These are phyloP conservation scores for Trichoplusia ni DNA, from an alignment of 1,140 invertebrate species.

Conservation along the genomic window DNA sequence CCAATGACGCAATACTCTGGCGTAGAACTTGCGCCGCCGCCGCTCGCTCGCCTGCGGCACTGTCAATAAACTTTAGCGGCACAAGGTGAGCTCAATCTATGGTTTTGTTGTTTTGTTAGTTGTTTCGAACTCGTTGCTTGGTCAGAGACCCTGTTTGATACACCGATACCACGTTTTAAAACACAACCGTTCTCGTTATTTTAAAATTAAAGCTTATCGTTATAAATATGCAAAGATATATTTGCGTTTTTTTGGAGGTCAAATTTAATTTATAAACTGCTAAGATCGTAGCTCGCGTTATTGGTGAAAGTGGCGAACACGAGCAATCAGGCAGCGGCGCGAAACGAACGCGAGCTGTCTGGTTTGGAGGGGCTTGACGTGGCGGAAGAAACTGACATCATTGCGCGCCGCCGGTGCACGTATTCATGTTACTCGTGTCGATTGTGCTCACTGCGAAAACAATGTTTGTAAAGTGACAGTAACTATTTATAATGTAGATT, in stretches of 20 bases:
- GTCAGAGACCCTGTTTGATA: conserved; percentile 29
- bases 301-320: conserved; percentile 78
- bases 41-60: conserved; percentile 63
- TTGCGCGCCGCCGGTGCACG: conserved; percentile 45
- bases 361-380: conserved; percentile 67
- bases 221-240: neutral
- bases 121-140: conserved; percentile 35
- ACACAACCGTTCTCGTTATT: neutral
- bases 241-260: conserved; percentile 51
- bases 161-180: neutral
- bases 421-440: conserved; percentile 46
- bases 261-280: conserved; percentile 58
- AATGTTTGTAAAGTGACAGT: conserved; percentile 44
- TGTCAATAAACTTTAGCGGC: conserved; percentile 77
- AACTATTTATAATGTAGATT: conserved; percentile 35
- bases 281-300: conserved; percentile 57
- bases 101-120: conserved; percentile 60
- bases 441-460: conserved; percentile 33
- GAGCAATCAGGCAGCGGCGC: conserved; percentile 73
- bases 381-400: conserved; percentile 65
- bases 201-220: neutral
- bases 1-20: conserved; percentile 65
- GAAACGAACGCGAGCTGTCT: conserved; percentile 71
- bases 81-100: conserved; percentile 61
- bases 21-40: conserved; percentile 47